phyloP scores from a whole-genome alignment of 2,797 vertebrate genomes.

The Pelobates cultripes region DNA sequence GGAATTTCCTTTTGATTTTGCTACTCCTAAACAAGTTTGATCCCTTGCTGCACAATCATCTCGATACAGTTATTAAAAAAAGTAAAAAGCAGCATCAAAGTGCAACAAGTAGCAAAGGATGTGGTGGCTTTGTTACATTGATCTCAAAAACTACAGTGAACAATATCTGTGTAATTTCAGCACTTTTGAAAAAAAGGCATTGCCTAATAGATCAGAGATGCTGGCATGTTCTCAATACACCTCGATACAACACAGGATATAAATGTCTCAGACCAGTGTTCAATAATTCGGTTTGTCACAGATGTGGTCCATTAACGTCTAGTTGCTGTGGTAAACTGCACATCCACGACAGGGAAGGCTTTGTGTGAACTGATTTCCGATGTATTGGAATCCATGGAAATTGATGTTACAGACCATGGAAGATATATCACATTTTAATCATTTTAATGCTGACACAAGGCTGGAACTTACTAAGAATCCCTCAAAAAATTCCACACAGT shows the following conservation, averaged over 20 bases:
- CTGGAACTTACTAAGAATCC: not conserved
- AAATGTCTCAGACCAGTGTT: conserved; percentile 8
- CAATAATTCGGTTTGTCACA: not conserved
- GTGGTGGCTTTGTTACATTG: no score
- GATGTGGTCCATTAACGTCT: not conserved
- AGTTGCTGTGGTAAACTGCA: no score
- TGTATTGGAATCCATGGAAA: not conserved
- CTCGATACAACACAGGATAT: conserved; percentile 5
- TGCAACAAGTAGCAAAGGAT: no score
- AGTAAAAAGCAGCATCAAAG: no score
- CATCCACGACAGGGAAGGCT: no score
- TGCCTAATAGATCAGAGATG: no score
- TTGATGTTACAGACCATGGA: not conserved
- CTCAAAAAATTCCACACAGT: not conserved
- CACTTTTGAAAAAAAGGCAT: not conserved
- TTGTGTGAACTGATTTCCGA: not conserved
- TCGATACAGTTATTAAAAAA: not conserved
- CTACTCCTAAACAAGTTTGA: not conserved
- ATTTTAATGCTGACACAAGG: no score
- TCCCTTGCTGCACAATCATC: not conserved
- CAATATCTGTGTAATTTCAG: not conserved
- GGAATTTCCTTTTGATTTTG: not conserved
- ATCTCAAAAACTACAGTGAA: no score
- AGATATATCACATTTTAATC: no score
- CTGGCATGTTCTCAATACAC: not conserved